Evolutionary conservation across 2,888 invertebrate genomes (phyloP), one percentile per base, ranked within the genome.

Genomic region (Agrochola litura): DNA sequence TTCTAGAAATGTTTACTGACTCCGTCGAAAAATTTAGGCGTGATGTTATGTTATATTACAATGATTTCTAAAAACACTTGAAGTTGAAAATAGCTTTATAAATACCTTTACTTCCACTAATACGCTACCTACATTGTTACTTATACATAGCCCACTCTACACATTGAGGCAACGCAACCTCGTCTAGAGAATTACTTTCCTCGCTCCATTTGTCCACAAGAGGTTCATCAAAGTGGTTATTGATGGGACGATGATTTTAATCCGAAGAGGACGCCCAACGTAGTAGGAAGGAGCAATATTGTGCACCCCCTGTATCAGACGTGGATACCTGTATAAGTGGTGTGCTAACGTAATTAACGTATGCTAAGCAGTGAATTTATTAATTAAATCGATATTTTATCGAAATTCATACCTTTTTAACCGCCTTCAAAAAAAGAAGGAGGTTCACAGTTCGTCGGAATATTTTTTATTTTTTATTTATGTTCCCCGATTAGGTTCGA

Each of bases 241-340:
- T 75, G 65, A 82, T 76, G 72, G 86, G 52, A 77, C 86, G 46
- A 76, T 85, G 86, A 65, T 69, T 76, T 72, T 85, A 82, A 82
- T 85, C 6, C 16, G 46, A 54, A 79, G 60, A 72, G 58, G 46
- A 25, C 16, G 12, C 19, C 25, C 43, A 52, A 19, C 6, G 30
- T 49, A 58, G 49, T 61, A 12, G n/a, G 46, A 41, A 60, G 65
- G 10, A 70, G 22, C 58, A 74, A 85, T 81, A 67, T 70, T 63
- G 65, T 73, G 63, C 46, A 49, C 25, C 9, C 41, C 19, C 25
- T 30, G 19, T 56, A 54, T 37, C 52, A 67, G 63, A 8, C 10
- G 25, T 2, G 37, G 12, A 9, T 22, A 63, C 12, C 9, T 49
- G 14, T 46, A n/a, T 52, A 25, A 37, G 0, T 58, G 19, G 14